A percentile compares a stretch with the other conserved stretches of the same genome.
Evolutionary conservation across 2,797 vertebrate species (phyloP).

Genomic region (Mareca penelope): DNA sequence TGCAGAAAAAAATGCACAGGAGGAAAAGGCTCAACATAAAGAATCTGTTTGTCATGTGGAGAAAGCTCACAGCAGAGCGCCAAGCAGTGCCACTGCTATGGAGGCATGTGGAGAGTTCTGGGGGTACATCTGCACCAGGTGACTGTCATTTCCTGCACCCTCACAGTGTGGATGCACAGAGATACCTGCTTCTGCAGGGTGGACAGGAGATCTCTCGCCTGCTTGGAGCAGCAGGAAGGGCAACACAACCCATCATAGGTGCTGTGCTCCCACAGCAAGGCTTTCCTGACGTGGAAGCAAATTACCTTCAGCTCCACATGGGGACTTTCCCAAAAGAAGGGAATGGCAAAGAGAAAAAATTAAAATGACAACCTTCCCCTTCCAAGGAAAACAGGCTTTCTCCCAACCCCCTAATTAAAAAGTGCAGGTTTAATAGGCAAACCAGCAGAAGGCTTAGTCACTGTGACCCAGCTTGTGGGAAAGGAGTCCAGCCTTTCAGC

Average conservation of each 20-base stretch:
- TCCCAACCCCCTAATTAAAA: not conserved
- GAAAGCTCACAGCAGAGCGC: not conserved
- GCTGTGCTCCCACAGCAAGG: fast-evolving
- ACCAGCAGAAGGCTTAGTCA: not conserved
- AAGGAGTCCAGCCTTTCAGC: fast-evolving
- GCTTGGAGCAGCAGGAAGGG: not conserved
- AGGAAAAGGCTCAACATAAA: not conserved
- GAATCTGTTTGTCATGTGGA: not conserved
- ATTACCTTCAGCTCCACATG: not conserved
- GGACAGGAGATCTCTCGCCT: not conserved
- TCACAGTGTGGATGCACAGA: not conserved
- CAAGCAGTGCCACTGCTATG: not conserved
- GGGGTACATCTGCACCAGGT: fast-evolving
- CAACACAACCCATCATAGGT: fast-evolving
- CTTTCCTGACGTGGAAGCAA: not conserved
- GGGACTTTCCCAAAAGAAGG: not conserved
- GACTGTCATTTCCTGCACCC: not conserved
- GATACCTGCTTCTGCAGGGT: not conserved
- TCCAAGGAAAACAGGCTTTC: conserved; percentile 18
- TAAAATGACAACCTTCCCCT: not conserved
- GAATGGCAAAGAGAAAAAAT: not conserved
- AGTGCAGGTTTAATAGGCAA: not conserved
- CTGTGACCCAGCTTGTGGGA: not conserved
- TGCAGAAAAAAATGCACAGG: not conserved
- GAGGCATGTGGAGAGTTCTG: fast-evolving